Evolutionary conservation across 2,888 invertebrate genomes (phyloP).

Genomic region (Caenorhabditis sp.): DNA sequence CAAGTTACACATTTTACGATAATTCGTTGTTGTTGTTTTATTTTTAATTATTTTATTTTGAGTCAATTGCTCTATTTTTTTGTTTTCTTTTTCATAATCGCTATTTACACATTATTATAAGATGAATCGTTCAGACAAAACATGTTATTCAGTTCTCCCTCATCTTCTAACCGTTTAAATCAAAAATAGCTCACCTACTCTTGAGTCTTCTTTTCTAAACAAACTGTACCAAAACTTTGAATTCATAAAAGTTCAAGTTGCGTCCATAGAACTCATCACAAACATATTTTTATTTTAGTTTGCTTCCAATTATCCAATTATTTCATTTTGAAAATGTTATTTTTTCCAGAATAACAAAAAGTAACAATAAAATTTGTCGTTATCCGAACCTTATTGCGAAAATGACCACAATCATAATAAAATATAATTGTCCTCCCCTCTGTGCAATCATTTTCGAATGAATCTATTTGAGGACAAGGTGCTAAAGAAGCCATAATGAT

Average conservation of each 20-base stretch:
- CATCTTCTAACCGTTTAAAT: too few relatives aligned
- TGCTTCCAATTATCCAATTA: neutral
- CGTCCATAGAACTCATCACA: too few relatives aligned
- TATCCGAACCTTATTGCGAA: neutral
- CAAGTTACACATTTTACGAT: neutral
- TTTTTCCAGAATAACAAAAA: neutral
- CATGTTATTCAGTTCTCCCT: too few relatives aligned
- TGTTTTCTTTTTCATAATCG: neutral
- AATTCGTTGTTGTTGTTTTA: neutral
- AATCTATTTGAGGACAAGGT: neutral
- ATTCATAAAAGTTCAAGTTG: too few relatives aligned
- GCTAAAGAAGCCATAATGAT: neutral
- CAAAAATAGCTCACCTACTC: too few relatives aligned
- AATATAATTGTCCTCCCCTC: neutral
- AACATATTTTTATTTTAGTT: too few relatives aligned
- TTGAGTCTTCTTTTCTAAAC: too few relatives aligned
- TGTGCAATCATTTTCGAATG: neutral
- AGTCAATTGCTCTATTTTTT: neutral
- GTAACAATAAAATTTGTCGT: neutral
- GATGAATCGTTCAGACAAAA: too few relatives aligned
- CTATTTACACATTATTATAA: neutral
- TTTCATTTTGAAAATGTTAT: neutral
- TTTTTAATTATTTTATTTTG: neutral
- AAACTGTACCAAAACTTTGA: too few relatives aligned
- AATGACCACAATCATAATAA: neutral